Evolutionary conservation across 2,797 vertebrate species (phyloP), one percentile per base, ranked within the genome.

Genomic region (Sebastes aleutianus): DNA sequence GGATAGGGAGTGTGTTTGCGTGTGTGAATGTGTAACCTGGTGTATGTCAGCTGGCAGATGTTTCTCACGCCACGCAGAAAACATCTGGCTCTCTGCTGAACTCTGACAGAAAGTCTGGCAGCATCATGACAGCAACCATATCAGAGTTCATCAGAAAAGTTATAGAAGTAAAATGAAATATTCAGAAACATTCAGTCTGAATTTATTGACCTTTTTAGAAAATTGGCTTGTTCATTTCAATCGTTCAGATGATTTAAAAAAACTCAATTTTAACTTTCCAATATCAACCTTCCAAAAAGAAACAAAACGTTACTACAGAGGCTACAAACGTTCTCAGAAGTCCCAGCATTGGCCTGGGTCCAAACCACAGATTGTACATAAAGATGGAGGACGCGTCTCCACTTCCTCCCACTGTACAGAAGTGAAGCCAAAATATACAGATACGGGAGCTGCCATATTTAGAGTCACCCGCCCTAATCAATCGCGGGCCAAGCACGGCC

Each of bases 41-140:
- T n/a, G 68, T 63, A 53, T 68, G 53, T 86, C 56, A 64, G 78
- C 68, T 68, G 61, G 34, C 59, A 63, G 74, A 70, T 6, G 77
- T 71, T 89, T 86, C 71, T 78, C 79, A 70, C 64, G 1, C 56
- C 73, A 67, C 22, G 3, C 9, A 36, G n/a, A 78, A 58, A 81
- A 84, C 87, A 89, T 87, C 81, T 89, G 88, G 75, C 66, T 70
- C 54, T 70, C 13, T 32, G 54, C 66, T 79, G 74, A 71, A 27
- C 50, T 34, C 64, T 61, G 62, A 69, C 54, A 27, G 65, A 39
- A 58, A 47, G 50, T 83, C 61, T 67, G 80, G 53, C 80, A 62
- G 72, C 50, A 54, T 54, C 50, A 54, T 22, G 20, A 54, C 64
- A 13, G 56, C 75, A 7, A 3, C 11, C 54, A 56, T 5, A 39